These are phyloP conservation scores for Drosophila arawakana DNA, from an alignment of 1,140 invertebrate genomes.

Conservation along the genomic window DNA sequence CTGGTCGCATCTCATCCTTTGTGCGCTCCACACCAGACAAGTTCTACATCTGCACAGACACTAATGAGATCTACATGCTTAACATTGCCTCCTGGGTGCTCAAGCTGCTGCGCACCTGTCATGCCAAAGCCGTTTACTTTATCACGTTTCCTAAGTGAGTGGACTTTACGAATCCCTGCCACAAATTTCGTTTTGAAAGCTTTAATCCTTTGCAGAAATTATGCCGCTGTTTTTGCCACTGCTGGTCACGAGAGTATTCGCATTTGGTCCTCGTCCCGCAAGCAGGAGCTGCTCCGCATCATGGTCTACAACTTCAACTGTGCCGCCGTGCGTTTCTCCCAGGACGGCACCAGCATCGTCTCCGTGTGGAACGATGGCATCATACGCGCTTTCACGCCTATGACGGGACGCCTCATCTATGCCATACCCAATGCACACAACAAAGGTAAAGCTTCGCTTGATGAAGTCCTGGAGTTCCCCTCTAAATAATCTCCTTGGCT, in stretches of 20 bases:
- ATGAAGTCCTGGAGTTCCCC: neutral
- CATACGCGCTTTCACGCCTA: slow-evolving; percentile 93
- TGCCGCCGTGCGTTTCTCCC: slow-evolving; percentile 90
- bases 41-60: slow-evolving; percentile 89
- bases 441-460: slow-evolving; percentile 85
- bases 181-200: neutral
- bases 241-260: slow-evolving; percentile 93
- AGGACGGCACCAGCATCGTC: slow-evolving; percentile 91
- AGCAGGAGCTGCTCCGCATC: slow-evolving; percentile 92
- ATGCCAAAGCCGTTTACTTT: slow-evolving; percentile 91
- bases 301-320: slow-evolving; percentile 94
- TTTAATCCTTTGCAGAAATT: slow-evolving; percentile 86
- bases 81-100: slow-evolving; percentile 89
- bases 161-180: neutral
- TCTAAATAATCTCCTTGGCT: neutral
- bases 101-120: slow-evolving; percentile 92
- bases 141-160: slow-evolving; percentile 93
- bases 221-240: slow-evolving; percentile 94
- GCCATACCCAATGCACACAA: slow-evolving; percentile 94
- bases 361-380: slow-evolving; percentile 95
- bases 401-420: slow-evolving; percentile 92
- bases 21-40: slow-evolving; percentile 86
- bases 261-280: slow-evolving; percentile 91
- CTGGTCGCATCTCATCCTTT: slow-evolving; percentile 88
- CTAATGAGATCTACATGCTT: slow-evolving; percentile 93